A percentile compares a stretch with the other conserved stretches of the same genome.
Evolutionary conservation across 2,113 vertebrate species (phyloP).

Genomic region (Pogonocichla stellata): DNA sequence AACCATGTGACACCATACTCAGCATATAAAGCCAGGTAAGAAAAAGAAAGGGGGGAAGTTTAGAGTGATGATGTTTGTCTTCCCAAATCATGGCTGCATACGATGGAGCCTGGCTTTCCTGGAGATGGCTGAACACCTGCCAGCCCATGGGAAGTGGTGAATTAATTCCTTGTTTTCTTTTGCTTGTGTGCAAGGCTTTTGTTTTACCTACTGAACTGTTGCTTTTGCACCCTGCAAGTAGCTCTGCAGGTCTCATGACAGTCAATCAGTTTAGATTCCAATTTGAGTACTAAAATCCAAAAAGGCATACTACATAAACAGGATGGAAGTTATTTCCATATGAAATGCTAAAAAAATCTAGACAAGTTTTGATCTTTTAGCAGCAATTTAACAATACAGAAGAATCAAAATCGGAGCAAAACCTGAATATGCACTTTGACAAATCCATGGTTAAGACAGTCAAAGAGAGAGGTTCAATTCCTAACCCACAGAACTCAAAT

Average conservation of each 20-base stretch:
- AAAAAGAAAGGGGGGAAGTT: neutral
- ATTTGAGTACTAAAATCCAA: neutral
- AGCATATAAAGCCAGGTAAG: neutral
- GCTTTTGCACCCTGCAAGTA: neutral
- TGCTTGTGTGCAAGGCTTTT: fast-evolving
- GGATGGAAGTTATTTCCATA: neutral
- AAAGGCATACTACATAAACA: neutral
- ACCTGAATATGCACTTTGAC: neutral
- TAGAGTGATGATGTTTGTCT: neutral
- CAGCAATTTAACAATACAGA: neutral
- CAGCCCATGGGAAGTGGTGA: neutral
- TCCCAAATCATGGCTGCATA: fast-evolving
- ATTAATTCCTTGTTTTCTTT: neutral
- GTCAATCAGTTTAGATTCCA: neutral
- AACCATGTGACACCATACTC: fast-evolving
- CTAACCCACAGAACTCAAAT: neutral
- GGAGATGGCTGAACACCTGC: neutral
- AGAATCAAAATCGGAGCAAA: neutral
- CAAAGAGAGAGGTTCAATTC: neutral
- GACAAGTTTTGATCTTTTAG: neutral
- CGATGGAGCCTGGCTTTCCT: neutral
- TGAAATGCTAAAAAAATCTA: neutral
- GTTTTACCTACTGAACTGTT: neutral
- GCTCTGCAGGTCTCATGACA: neutral
- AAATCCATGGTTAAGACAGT: neutral